Conservation (phyloP, 2,113 vertebrate genomes). For the Pelecanoides urinatrix region DNA sequence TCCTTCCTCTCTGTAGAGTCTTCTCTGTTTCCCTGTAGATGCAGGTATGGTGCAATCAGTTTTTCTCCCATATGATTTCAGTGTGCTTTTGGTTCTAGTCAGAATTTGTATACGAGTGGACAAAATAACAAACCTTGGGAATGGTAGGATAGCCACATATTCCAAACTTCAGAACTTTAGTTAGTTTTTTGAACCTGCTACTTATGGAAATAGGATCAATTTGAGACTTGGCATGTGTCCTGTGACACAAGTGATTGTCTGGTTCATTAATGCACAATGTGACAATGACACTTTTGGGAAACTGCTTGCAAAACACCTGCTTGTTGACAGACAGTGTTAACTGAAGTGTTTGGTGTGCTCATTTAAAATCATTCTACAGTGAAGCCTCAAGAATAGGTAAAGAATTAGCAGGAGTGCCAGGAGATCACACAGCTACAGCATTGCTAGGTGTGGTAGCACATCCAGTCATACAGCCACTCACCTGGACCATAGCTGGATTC, state of each 20-base stretch:
- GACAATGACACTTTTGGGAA: not conserved
- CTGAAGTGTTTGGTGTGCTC: not conserved
- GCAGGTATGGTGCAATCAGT: not conserved
- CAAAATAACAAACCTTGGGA: not conserved
- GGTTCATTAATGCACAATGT: not conserved
- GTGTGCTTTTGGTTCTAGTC: not conserved
- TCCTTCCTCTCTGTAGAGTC: not conserved
- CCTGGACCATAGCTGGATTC: not conserved
- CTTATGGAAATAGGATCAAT: not conserved
- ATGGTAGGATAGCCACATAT: not conserved
- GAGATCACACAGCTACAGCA: not conserved
- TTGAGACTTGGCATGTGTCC: not conserved
- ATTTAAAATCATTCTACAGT: not conserved
- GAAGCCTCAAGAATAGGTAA: not conserved
- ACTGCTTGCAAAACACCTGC: not conserved
- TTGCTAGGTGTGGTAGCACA: rapidly evolving
- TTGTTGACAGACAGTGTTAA: not conserved
- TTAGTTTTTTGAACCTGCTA: not conserved
- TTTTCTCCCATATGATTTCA: not conserved
- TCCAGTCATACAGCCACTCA: not conserved
- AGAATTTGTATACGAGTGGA: not conserved
- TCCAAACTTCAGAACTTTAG: not conserved
- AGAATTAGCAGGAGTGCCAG: not conserved
- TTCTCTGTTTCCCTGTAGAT: not conserved
- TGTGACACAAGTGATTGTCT: not conserved